Base-by-base conservation (phyloP, 2,888 invertebrate species). In the Andrena bucephala region DNA sequence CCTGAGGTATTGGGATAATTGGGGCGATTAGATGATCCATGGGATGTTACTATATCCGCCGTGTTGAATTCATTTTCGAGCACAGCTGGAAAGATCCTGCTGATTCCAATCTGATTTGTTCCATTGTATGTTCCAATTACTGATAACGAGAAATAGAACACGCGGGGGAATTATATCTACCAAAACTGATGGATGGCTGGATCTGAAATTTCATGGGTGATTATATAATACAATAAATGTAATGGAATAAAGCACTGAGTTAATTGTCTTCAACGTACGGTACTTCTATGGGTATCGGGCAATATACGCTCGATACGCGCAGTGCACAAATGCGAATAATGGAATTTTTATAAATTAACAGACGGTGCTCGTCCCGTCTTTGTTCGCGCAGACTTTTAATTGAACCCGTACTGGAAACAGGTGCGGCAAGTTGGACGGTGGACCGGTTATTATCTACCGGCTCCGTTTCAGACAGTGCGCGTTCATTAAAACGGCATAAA, bases 401-500 rank as follows among this genome's bases (percentile, higher is more conserved):
- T 81, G 77, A 76, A 73, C 66, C 42, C 42, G 69, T 65, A 50
- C 67, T 27, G 76, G 87, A 73, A 86, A 87, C 81, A 84, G 87
- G 70, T 85, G 85, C 60, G 8, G 31, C 66, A 68, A 81, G 75
- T 78, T 70, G 73, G n/a, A 52, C 59, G 42, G 67, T 52, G 54
- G 57, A 77, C 70, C 66, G 50, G 77, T 85, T 87, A 85, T 86
- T 85, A 76, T 85, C 76, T 77, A 48, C 57, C 69, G 33, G 67
- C 66, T 75, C 72, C 57, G 67, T 63, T 76, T 70, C 81, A 71
- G 59, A 73, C 63, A 60, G 42, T 42, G 66, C 60, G 20, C 76
- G 33, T 82, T 87, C 77, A 77, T 85, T 87, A 85, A 82, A 87
- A 62, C 62, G 8, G 42, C 54, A 75, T 79, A 79, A 79, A 86